Conservation (phyloP, 2,797 vertebrate species). For the Arrhamphus sclerolepis region DNA sequence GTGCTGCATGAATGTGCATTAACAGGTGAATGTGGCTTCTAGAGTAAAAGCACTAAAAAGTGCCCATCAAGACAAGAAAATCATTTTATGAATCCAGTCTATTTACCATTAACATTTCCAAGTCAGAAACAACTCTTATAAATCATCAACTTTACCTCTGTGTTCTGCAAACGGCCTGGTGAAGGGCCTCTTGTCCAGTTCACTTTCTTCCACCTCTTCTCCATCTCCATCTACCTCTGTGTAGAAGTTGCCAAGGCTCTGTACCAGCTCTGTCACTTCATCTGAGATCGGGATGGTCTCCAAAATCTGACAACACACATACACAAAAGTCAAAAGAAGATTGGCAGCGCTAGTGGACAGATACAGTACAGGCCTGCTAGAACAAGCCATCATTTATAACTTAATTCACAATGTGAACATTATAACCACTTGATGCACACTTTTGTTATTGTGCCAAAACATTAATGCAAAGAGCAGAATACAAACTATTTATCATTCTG, state of each 20-base stretch:
- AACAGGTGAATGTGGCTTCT: too few species aligned
- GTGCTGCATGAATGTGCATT: too few species aligned
- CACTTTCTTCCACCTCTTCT: constrained; percentile 45
- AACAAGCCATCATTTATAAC: too few species aligned
- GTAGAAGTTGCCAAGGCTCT: constrained; percentile 92
- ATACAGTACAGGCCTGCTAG: too few species aligned
- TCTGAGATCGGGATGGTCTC: constrained; percentile 94
- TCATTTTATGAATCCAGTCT: not conserved
- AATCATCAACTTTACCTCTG: constrained; percentile 39
- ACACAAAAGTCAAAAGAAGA: not conserved
- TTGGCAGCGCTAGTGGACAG: too few species aligned
- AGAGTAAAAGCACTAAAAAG: too few species aligned
- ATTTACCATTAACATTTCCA: not conserved
- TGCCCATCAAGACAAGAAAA: not conserved
- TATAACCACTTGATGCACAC: too few species aligned
- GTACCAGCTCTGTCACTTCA: constrained; percentile 91
- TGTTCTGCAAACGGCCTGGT: constrained; percentile 64
- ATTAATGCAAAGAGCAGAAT: too few species aligned
- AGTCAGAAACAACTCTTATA: not conserved
- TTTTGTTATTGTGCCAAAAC: too few species aligned
- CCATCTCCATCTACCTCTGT: constrained; percentile 81
- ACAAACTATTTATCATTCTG: too few species aligned
- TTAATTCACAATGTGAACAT: too few species aligned
- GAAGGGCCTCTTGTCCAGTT: constrained; percentile 55
- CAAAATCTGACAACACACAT: constrained; percentile 84